Conservation (phyloP, 2,888 invertebrate species). For the Caenorhabditis japonica region DNA sequence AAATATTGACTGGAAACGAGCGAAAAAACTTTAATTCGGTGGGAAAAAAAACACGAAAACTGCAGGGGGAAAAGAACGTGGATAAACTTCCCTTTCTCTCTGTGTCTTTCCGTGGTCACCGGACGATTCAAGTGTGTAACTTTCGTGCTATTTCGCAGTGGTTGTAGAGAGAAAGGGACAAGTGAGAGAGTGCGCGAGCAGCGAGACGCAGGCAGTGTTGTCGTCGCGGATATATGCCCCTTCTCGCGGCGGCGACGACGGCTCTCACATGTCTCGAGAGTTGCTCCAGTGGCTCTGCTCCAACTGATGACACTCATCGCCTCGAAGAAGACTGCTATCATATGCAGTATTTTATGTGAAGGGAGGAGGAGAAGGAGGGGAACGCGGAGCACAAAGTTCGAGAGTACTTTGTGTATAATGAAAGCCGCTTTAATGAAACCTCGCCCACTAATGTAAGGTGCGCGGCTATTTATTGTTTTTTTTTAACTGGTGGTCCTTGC, state of each 20-base stretch:
- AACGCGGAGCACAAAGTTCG: conserved; percentile 30
- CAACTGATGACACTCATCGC: conserved; percentile 40
- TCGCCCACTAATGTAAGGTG: too few species aligned
- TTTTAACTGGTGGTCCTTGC: too few species aligned
- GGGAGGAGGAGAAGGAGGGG: not conserved
- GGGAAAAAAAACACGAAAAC: conserved; percentile 19
- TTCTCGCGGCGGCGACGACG: conserved; percentile 16
- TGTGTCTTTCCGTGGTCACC: too few species aligned
- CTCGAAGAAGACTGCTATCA: too few species aligned
- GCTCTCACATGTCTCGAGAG: conserved; percentile 49
- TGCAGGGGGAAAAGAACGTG: conserved; percentile 24
- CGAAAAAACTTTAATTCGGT: conserved; percentile 15
- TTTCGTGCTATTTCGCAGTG: conserved; percentile 52
- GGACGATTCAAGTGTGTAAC: conserved; percentile 54
- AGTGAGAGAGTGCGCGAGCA: conserved; percentile 2
- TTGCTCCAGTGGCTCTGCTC: conserved; percentile 39
- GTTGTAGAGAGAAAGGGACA: conserved; percentile 23
- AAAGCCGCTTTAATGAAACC: too few species aligned
- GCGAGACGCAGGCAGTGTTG: conserved; percentile 25
- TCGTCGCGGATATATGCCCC: conserved; percentile 30
- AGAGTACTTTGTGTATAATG: conserved; percentile 22
- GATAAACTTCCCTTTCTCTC: conserved; percentile 25
- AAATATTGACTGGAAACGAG: not conserved
- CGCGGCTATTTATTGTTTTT: too few species aligned
- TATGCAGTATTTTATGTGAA: conserved; percentile 19